Evolutionary conservation across 2,888 invertebrate genomes (phyloP).

Genomic region (Cistogaster globosa): DNA sequence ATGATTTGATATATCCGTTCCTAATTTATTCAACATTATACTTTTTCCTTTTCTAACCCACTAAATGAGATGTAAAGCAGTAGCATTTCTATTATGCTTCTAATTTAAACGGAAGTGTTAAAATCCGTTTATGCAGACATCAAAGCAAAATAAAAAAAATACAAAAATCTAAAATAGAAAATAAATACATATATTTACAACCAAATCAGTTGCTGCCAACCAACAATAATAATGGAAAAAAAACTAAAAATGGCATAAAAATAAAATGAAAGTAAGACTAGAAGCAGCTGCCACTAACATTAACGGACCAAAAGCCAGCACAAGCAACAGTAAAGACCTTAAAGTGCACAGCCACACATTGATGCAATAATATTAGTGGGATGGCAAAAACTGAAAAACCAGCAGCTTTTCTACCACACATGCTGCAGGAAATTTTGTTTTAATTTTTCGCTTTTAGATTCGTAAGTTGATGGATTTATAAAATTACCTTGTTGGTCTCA

Average conservation of each 20-base stretch:
- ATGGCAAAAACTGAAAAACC: no score
- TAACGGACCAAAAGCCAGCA: conserved; percentile 21
- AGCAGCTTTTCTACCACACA: no score
- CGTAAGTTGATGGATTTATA: conserved; percentile 27
- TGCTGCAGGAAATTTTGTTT: neutral
- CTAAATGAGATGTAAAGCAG: no score
- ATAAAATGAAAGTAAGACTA: neutral
- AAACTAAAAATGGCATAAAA: neutral
- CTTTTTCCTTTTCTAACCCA: neutral
- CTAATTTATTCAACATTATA: neutral
- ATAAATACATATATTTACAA: neutral
- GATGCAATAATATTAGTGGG: no score
- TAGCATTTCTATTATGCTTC: conserved; percentile 11
- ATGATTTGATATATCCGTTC: neutral
- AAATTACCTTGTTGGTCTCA: conserved; percentile 21
- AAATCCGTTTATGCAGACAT: neutral
- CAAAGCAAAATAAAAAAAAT: neutral
- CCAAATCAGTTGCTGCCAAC: conserved; percentile 2
- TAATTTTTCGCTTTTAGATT: neutral
- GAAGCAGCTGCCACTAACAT: conserved; percentile 52
- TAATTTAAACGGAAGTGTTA: conserved; percentile 47
- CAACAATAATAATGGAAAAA: neutral
- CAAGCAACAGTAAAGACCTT: no score
- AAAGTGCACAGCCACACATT: no score
- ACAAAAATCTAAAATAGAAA: neutral